Evolutionary conservation across 2,888 invertebrate genomes (phyloP).

Genomic region (Gastrophysa polygoni): DNA sequence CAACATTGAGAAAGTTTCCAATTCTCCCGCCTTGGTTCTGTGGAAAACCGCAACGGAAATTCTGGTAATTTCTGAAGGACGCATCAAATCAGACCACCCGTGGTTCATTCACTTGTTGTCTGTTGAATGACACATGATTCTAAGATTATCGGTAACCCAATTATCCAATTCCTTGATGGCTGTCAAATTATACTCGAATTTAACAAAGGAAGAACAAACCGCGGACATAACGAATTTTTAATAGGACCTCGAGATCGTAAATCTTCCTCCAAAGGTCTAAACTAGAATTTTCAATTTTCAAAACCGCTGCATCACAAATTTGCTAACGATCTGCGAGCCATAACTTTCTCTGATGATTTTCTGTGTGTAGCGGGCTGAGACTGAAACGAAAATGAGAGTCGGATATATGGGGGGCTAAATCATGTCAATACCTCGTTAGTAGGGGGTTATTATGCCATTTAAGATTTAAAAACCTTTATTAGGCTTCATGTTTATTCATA

Average conservation of each 20-base stretch:
- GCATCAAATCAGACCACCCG: no score
- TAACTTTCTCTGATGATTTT: constrained; percentile 11
- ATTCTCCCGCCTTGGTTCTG: no score
- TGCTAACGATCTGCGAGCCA: not conserved
- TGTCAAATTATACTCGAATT: not conserved
- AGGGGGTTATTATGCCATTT: constrained; percentile 37
- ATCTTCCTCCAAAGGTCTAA: constrained; percentile 11
- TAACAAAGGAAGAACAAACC: constrained; percentile 4
- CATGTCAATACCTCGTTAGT: constrained; percentile 40
- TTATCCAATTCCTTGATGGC: not conserved
- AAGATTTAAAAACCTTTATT: constrained; percentile 35
- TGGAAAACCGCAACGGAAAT: no score
- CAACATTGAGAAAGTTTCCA: no score
- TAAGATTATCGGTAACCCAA: not conserved
- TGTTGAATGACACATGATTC: not conserved
- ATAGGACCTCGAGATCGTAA: constrained; percentile 17
- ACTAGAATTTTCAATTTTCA: constrained; percentile 11
- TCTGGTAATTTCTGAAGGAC: no score
- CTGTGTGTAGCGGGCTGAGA: not conserved
- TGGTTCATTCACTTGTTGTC: not conserved
- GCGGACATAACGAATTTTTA: constrained; percentile 30
- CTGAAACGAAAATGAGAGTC: constrained; percentile 12
- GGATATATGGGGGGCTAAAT: constrained; percentile 30
- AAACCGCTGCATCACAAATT: constrained; percentile 10
- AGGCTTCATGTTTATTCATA: constrained; percentile 47